phyloP scores from a whole-genome alignment of 2,113 vertebrate species.

The Poeciliopsis retropinna region DNA sequence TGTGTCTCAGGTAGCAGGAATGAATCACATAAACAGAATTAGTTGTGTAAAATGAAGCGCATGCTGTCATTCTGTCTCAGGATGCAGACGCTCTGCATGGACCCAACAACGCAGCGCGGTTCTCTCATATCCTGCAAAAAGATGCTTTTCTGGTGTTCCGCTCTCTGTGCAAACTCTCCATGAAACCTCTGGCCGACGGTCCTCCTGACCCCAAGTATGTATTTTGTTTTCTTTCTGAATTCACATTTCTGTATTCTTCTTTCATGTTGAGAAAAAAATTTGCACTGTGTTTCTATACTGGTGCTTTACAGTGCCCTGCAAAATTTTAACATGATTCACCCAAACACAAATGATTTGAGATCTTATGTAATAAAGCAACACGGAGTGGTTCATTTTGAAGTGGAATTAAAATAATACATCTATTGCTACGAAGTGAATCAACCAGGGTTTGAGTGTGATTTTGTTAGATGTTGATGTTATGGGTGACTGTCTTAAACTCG shows the following conservation, averaged over 20 bases:
- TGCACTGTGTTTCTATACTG: too few relatives aligned
- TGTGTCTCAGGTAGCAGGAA: too few relatives aligned
- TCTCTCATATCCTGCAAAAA: conserved; percentile 95
- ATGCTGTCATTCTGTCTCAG: conserved; percentile 66
- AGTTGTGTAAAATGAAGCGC: background rate
- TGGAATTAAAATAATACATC: background rate
- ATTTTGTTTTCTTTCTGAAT: background rate
- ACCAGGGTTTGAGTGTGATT: too few relatives aligned
- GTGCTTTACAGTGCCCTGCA: too few relatives aligned
- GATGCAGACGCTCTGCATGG: conserved; percentile 86
- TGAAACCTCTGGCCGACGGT: conserved; percentile 96
- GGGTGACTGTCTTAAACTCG: too few relatives aligned
- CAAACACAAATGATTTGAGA: background rate
- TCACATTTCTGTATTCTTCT: background rate
- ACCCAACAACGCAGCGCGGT: conserved; percentile 83
- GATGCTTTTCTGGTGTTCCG: conserved; percentile 97
- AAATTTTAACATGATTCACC: background rate
- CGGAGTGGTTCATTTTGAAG: background rate
- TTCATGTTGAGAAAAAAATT: background rate
- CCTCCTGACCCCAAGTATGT: conserved; percentile 97
- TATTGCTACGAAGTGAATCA: too few relatives aligned
- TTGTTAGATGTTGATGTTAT: too few relatives aligned
- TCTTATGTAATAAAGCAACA: background rate
- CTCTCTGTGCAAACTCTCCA: conserved; percentile 96
- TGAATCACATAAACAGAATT: background rate